Conservation (phyloP, 1,140 invertebrate species). For the Ips nitidus region DNA sequence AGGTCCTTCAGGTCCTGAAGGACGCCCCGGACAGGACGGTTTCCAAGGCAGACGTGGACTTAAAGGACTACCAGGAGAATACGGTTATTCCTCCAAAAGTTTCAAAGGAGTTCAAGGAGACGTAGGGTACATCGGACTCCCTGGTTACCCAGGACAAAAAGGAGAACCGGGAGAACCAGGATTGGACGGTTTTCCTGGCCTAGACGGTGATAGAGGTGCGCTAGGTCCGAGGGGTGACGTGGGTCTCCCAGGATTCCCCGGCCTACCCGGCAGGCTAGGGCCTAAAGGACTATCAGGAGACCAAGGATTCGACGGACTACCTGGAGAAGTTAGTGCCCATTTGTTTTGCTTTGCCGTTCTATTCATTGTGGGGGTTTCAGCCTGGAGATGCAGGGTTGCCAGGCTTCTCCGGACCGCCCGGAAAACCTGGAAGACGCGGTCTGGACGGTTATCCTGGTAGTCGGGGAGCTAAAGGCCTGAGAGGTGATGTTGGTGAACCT, state of each 20-base stretch:
- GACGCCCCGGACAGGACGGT: slow-evolving; percentile 54
- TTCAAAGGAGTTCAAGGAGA: slow-evolving; percentile 55
- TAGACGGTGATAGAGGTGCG: slow-evolving; percentile 38
- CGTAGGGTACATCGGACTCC: slow-evolving; percentile 36
- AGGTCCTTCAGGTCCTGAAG: slow-evolving; percentile 48
- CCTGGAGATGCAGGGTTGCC: slow-evolving; percentile 51
- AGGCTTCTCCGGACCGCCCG: slow-evolving; percentile 5
- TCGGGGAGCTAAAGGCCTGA: slow-evolving; percentile 56
- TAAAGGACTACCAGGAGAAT: slow-evolving; percentile 54
- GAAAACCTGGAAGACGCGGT: slow-evolving; percentile 49
- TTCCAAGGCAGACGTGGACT: slow-evolving; percentile 54
- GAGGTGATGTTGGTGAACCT: slow-evolving; percentile 50
- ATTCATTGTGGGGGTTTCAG: background rate
- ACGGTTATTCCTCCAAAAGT: slow-evolving; percentile 51
- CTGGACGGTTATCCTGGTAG: slow-evolving; percentile 47
- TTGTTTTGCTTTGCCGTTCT: background rate
- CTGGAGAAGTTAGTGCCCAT: slow-evolving; percentile 33
- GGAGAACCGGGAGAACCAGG: slow-evolving; percentile 50
- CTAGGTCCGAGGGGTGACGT: slow-evolving; percentile 40
- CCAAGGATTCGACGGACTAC: slow-evolving; percentile 49
- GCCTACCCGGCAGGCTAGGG: slow-evolving; percentile 56
- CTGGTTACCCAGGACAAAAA: slow-evolving; percentile 41
- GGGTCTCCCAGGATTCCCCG: slow-evolving; percentile 48
- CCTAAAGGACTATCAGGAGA: slow-evolving; percentile 59
- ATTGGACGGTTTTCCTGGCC: slow-evolving; percentile 52